These are phyloP conservation scores for Oenanthe melanoleuca DNA, from an alignment of 2,113 vertebrate genomes.

Conservation along the genomic window DNA sequence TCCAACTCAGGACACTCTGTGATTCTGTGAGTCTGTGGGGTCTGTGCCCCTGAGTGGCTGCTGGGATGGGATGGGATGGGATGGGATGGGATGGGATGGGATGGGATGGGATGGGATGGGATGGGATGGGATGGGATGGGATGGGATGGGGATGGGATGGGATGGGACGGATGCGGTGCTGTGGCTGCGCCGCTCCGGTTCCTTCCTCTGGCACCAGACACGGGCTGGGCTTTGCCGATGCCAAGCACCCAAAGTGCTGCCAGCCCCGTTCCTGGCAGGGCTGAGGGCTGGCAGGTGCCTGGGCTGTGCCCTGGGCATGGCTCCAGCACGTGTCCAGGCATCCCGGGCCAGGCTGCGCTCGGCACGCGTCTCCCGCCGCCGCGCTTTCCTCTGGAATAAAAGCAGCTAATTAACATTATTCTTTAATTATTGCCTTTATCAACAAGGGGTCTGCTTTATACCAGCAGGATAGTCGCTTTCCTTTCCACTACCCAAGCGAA, in stretches of 20 bases:
- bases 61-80: background rate
- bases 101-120: background rate
- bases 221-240: background rate
- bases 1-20: fast-evolving
- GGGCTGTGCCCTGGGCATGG: background rate
- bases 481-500: conserved; percentile 77
- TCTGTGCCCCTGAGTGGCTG: fast-evolving
- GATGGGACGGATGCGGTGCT: background rate
- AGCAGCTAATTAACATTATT: conserved; percentile 89
- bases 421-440: conserved; percentile 88
- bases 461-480: conserved; percentile 79
- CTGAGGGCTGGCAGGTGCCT: background rate
- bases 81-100: background rate
- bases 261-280: background rate
- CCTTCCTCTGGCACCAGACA: fast-evolving
- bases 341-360: background rate
- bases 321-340: background rate
- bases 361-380: conserved; percentile 45
- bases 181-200: fast-evolving
- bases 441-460: conserved; percentile 83
- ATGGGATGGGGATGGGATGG: background rate
- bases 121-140: background rate
- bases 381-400: conserved; percentile 74
- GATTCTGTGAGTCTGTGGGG: no score
- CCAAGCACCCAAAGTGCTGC: background rate